Evolutionary conservation across 2,113 vertebrate species (phyloP).

Genomic region (Platysternon megacephalum): DNA sequence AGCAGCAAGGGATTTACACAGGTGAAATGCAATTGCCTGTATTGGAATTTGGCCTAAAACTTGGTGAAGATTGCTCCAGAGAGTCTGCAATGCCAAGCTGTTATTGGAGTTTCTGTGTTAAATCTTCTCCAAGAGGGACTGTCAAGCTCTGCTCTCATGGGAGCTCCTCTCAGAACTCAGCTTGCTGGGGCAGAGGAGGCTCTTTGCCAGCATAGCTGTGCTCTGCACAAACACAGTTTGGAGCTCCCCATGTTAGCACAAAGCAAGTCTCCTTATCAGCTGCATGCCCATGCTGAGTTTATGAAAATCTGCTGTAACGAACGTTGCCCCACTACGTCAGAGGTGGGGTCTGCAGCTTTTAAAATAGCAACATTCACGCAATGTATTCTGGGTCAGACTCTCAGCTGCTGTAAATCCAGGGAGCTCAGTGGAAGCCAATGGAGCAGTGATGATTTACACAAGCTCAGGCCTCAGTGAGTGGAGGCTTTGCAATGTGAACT

Average conservation of each 20-base stretch:
- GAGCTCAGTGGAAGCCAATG: not conserved
- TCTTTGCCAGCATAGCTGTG: not conserved
- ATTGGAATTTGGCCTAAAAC: constrained; percentile 31
- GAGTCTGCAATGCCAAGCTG: constrained; percentile 21
- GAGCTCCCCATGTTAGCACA: rapidly evolving
- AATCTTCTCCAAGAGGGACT: not conserved
- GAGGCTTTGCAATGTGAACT: not conserved
- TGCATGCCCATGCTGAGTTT: not conserved
- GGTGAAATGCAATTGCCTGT: constrained; percentile 2
- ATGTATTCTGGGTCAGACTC: not conserved
- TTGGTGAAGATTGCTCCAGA: not conserved
- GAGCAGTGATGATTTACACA: not conserved
- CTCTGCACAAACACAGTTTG: not conserved
- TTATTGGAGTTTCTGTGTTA: constrained; percentile 23
- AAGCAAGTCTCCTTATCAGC: not conserved
- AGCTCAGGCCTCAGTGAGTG: not conserved
- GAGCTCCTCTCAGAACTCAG: not conserved
- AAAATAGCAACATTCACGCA: not conserved
- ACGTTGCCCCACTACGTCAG: not conserved
- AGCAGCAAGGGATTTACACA: not conserved
- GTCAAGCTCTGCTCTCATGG: not conserved
- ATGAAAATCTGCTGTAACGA: not conserved
- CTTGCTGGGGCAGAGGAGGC: not conserved
- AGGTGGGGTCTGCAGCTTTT: not conserved
- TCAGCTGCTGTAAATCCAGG: not conserved